Percentiles rank a stretch among this genome's conserved stretches.
Evolutionary conservation across 2,888 invertebrate species (phyloP).

Genomic region (Falcaria lacertinaria): DNA sequence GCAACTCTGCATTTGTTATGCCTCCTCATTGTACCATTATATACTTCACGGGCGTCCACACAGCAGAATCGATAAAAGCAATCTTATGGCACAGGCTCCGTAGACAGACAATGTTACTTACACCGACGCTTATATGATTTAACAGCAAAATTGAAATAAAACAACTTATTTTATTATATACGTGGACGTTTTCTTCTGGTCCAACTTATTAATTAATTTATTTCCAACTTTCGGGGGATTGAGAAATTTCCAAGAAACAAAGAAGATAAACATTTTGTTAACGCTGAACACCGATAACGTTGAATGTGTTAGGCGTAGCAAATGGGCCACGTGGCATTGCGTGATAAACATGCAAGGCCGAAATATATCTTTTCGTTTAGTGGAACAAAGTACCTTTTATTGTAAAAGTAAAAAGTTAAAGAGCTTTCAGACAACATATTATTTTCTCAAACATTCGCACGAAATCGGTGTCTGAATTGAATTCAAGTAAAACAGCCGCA

Average conservation of each 20-base stretch:
- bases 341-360: neutral
- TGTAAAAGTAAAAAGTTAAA: too few species aligned
- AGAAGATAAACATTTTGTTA: too few species aligned
- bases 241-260: too few species aligned
- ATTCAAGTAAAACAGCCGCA: slow-evolving; percentile 28
- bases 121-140: too few species aligned
- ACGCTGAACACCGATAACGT: too few species aligned
- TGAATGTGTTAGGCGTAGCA: too few species aligned
- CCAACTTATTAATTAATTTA: neutral
- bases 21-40: slow-evolving; percentile 44
- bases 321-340: neutral
- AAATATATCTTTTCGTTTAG: neutral
- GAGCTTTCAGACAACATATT: neutral
- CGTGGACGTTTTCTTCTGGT: too few species aligned
- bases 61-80: slow-evolving; percentile 23
- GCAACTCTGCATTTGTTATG: slow-evolving; percentile 34
- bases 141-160: too few species aligned
- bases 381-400: too few species aligned
- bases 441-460: neutral
- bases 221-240: too few species aligned
- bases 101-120: too few species aligned
- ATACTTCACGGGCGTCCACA: slow-evolving; percentile 19
- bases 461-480: slow-evolving; percentile 20
- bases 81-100: slow-evolving; percentile 9
- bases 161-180: too few species aligned